Percentiles rank a stretch among this genome's conserved stretches.
These are phyloP conservation scores for Pachypanchax playfairii DNA, from an alignment of 2,113 vertebrate genomes.

Conservation along the genomic window DNA sequence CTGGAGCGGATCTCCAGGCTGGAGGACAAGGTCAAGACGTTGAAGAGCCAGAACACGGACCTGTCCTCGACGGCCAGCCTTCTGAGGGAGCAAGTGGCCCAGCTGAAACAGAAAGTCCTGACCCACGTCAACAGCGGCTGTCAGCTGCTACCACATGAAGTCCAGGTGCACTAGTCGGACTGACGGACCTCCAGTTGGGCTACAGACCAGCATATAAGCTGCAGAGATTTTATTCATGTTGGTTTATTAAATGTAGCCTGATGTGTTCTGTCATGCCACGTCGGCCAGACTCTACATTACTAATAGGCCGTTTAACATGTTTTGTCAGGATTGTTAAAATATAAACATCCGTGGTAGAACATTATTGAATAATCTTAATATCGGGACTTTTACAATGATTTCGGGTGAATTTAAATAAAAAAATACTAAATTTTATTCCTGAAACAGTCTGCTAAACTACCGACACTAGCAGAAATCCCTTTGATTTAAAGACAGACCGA, in stretches of 20 bases:
- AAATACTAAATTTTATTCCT: slow-evolving; percentile 1
- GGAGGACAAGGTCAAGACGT: slow-evolving; percentile 94
- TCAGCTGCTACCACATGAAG: slow-evolving; percentile 80
- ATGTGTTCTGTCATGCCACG: slow-evolving; percentile 30
- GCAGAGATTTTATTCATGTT: slow-evolving; percentile 37
- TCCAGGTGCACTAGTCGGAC: slow-evolving; percentile 75
- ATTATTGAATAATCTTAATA: not conserved
- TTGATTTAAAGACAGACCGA: not conserved
- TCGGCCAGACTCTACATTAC: slow-evolving; percentile 15
- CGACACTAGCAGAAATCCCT: not conserved
- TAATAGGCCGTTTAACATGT: not conserved
- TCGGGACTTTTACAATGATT: not conserved
- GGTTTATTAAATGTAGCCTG: slow-evolving; percentile 37
- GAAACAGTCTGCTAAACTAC: too few relatives aligned
- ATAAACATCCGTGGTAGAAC: slow-evolving; percentile 7
- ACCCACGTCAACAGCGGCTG: slow-evolving; percentile 95
- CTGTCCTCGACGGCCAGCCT: slow-evolving; percentile 91
- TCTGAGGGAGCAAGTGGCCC: slow-evolving; percentile 92
- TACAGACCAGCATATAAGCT: slow-evolving; percentile 60
- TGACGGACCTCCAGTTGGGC: slow-evolving; percentile 2
- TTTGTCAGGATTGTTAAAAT: slow-evolving; percentile 9
- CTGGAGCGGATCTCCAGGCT: slow-evolving; percentile 94
- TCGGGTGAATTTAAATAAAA: not conserved
- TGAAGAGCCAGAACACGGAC: slow-evolving; percentile 94
- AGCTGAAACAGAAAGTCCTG: slow-evolving; percentile 95